Percentiles rank a stretch among this genome's conserved stretches.
Evolutionary conservation across 2,113 vertebrate species (phyloP).

Genomic region (Mugil cephalus): DNA sequence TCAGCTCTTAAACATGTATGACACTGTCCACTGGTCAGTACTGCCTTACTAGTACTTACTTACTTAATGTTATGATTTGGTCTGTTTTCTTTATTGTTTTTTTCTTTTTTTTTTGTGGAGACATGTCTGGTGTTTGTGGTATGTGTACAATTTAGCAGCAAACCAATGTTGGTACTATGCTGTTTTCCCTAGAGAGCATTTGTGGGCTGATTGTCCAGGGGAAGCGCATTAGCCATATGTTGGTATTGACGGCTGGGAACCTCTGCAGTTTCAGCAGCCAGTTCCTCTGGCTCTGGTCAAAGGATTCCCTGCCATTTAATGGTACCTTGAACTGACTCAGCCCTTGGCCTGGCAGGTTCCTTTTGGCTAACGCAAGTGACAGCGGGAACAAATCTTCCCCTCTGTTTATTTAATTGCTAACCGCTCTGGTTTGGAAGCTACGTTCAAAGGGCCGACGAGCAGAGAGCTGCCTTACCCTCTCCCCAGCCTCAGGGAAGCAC

Average conservation of each 20-base stretch:
- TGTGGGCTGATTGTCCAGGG: conserved; percentile 40
- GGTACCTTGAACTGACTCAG: conserved; percentile 60
- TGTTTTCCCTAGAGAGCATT: conserved; percentile 60
- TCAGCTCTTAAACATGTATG: background rate
- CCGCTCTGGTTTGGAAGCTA: conserved; percentile 65
- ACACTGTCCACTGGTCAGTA: background rate
- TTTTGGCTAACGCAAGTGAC: conserved; percentile 71
- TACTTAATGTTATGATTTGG: conserved; percentile 36
- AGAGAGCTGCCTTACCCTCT: conserved; percentile 47
- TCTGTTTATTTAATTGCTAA: conserved; percentile 80
- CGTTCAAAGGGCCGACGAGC: conserved; percentile 62
- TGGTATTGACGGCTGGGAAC: conserved; percentile 64
- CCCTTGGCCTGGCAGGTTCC: conserved; percentile 61
- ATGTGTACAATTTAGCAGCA: conserved; percentile 64
- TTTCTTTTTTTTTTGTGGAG: conserved; percentile 28
- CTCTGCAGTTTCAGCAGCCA: conserved; percentile 65
- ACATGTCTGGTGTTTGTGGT: conserved; percentile 44
- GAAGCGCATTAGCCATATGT: conserved; percentile 63
- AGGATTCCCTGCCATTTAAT: conserved; percentile 75
- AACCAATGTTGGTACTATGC: conserved; percentile 56
- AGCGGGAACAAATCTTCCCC: conserved; percentile 72
- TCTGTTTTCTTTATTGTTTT: background rate
- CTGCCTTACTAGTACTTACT: conserved; percentile 2
- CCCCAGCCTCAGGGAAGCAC: conserved; percentile 50
- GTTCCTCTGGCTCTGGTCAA: conserved; percentile 52